Conservation (phyloP, 1,140 invertebrate genomes). For the Drosophila fuyamai region DNA sequence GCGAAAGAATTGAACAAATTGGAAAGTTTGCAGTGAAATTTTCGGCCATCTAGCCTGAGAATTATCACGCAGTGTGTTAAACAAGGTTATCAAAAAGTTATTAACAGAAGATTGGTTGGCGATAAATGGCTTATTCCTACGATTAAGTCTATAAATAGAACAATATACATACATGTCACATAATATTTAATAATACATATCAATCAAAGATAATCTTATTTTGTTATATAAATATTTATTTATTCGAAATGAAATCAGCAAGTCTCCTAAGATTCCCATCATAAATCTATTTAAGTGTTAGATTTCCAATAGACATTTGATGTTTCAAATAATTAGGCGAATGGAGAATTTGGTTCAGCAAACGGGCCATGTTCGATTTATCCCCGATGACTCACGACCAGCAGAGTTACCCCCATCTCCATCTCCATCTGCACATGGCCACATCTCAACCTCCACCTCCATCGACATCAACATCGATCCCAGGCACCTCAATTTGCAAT, state of each 20-base stretch:
- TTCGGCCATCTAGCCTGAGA: not conserved
- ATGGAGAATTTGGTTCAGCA: not conserved
- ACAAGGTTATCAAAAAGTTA: not conserved
- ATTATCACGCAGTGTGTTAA: not conserved
- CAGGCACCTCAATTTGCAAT: constrained; percentile 37
- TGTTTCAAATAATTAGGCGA: constrained; percentile 12
- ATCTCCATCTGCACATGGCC: not conserved
- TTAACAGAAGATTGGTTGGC: too few species aligned
- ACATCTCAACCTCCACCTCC: not conserved
- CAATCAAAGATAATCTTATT: too few species aligned
- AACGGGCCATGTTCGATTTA: not conserved
- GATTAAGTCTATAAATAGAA: too few species aligned
- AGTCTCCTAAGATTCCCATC: too few species aligned
- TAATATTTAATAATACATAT: too few species aligned
- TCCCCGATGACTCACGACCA: constrained; percentile 4
- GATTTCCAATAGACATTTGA: not conserved
- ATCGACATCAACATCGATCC: constrained; percentile 23
- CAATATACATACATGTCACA: too few species aligned
- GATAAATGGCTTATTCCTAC: too few species aligned
- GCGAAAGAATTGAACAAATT: constrained; percentile 35
- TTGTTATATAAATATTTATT: too few species aligned
- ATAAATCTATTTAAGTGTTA: not conserved
- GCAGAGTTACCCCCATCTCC: not conserved
- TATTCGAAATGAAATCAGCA: too few species aligned
- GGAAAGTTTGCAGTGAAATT: constrained; percentile 33